Percentiles rank a stretch among this genome's conserved stretches.
phyloP scores from a whole-genome alignment of 2,113 vertebrate genomes.

The Cavia porcellus region DNA sequence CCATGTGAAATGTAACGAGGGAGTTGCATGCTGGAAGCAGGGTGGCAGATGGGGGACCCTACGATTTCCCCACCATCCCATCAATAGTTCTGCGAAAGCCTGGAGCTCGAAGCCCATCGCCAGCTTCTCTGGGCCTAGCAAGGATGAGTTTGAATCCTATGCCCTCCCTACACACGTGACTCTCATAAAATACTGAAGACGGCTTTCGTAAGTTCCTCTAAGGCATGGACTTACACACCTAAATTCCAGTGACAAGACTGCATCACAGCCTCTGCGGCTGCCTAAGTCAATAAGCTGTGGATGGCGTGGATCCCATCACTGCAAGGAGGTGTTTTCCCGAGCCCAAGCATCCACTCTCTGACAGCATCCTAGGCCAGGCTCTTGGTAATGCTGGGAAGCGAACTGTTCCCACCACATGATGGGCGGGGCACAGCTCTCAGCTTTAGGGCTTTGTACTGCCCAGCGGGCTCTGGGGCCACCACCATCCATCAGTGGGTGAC shows the following conservation, averaged over 20 bases:
- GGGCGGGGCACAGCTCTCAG: neutral
- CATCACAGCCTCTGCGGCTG: neutral
- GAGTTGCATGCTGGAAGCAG: neutral
- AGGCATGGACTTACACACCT: neutral
- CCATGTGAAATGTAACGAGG: neutral
- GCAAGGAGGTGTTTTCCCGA: neutral
- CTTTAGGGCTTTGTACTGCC: slow-evolving; percentile 31
- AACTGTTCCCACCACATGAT: neutral
- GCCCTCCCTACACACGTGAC: neutral
- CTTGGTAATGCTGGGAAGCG: neutral
- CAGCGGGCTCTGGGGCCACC: neutral
- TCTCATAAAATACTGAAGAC: neutral
- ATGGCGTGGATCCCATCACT: fast-evolving
- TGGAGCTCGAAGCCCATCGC: neutral
- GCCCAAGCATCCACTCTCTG: neutral
- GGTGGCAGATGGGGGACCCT: neutral
- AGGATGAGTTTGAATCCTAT: neutral
- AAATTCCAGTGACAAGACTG: no score
- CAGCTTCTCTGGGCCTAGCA: neutral
- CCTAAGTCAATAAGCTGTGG: neutral
- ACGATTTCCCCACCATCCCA: neutral
- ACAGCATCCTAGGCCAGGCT: neutral
- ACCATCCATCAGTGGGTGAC: slow-evolving; percentile 59
- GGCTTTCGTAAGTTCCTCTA: neutral
- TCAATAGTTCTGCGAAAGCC: neutral